Evolutionary conservation across 2,888 invertebrate species (phyloP).

Genomic region (Amblyteles armatorius): DNA sequence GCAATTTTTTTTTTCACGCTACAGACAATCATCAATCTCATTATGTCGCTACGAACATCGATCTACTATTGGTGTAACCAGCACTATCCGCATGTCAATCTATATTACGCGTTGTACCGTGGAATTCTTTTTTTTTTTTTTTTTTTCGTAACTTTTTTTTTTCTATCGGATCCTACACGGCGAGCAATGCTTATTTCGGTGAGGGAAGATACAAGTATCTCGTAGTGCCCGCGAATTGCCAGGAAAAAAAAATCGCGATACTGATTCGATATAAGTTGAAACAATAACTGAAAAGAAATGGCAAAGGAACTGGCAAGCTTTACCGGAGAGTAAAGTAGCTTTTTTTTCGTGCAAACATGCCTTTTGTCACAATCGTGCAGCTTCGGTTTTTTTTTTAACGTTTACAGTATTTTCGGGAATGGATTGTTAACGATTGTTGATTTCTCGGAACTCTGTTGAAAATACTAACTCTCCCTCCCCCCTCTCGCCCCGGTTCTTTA

Average conservation of each 20-base stretch:
- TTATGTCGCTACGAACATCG: constrained; percentile 48
- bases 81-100: constrained; percentile 29
- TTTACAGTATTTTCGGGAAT: constrained; percentile 14
- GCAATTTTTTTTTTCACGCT: constrained; percentile 29
- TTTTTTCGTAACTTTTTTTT: neutral
- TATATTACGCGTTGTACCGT: constrained; percentile 10
- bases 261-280: constrained; percentile 4
- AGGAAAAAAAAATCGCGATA: neutral
- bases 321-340: constrained; percentile 24
- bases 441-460: constrained; percentile 34
- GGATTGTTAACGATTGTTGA: constrained; percentile 11
- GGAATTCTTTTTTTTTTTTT: neutral
- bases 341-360: constrained; percentile 54
- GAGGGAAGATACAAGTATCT: constrained; percentile 5
- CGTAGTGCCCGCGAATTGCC: constrained; percentile 15
- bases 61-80: constrained; percentile 42
- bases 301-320: constrained; percentile 12
- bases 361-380: constrained; percentile 35
- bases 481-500: constrained; percentile 15
- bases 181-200: constrained; percentile 18
- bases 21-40: constrained; percentile 34
- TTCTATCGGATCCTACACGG: constrained; percentile 15
- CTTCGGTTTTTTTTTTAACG: constrained; percentile 14
- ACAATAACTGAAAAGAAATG: neutral
- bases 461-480: neutral